A percentile compares a stretch with the other conserved stretches of the same genome.
phyloP scores from a whole-genome alignment of 2,113 vertebrate species.

The Sturnus vulgaris region DNA sequence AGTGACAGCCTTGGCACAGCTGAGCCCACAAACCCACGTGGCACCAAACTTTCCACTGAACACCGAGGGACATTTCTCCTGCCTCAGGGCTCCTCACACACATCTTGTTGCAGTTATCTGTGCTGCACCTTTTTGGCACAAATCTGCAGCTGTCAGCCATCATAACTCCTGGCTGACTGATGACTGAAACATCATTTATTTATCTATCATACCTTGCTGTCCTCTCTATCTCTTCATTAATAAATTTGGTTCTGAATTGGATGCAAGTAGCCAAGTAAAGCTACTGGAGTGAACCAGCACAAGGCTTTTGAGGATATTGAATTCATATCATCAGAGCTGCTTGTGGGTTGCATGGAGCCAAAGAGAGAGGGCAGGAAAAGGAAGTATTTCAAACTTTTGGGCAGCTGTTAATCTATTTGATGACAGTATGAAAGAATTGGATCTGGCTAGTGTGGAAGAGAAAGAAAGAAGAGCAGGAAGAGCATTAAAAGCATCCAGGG shows the following conservation, averaged over 20 bases:
- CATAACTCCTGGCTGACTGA: neutral
- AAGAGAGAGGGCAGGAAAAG: neutral
- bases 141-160: neutral
- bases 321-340: neutral
- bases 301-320: neutral
- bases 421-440: neutral
- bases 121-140: slow-evolving; percentile 14
- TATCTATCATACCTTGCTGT: neutral
- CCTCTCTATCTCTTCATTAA: neutral
- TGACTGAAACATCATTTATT: neutral
- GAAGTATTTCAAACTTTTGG: neutral
- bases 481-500: neutral
- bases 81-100: neutral
- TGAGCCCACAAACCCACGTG: neutral
- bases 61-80: neutral
- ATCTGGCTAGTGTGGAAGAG: neutral
- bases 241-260: neutral
- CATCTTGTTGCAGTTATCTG: neutral
- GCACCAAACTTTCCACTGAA: neutral
- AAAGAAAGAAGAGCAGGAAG: neutral
- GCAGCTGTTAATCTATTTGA: neutral
- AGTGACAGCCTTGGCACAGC: slow-evolving; percentile 28
- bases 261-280: neutral
- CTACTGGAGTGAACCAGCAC: neutral
- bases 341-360: neutral